These are phyloP conservation scores for Lethenteron camtschaticum DNA, from an alignment of 2,113 vertebrate genomes.

Conservation along the genomic window DNA sequence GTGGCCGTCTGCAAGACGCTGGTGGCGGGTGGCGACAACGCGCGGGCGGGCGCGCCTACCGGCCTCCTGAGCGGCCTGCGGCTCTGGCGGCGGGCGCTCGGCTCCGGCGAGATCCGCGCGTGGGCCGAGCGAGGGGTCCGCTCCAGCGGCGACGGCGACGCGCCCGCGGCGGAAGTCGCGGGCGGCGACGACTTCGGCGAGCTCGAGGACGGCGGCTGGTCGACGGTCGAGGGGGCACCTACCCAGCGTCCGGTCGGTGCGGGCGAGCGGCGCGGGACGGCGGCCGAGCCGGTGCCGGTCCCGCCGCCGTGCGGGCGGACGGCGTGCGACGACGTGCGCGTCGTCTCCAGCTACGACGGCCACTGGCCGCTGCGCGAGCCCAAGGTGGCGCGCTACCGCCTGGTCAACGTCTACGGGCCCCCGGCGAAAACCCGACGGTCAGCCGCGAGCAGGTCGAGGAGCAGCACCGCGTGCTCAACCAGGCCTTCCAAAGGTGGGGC, in stretches of 20 bases:
- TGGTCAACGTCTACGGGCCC: conserved; percentile 46
- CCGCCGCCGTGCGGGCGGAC: conserved; percentile 58
- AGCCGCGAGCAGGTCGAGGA: conserved; percentile 35
- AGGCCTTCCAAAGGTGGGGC: conserved; percentile 29
- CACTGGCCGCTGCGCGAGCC: conserved; percentile 41
- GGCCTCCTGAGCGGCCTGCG: conserved; percentile 41
- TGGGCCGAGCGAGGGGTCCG: conserved; percentile 12
- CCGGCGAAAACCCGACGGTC: conserved; percentile 38
- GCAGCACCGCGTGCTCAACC: conserved; percentile 39
- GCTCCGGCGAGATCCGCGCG: conserved; percentile 29
- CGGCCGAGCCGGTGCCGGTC: conserved; percentile 19
- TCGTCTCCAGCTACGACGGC: conserved; percentile 49
- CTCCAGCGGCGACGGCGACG: too few species aligned
- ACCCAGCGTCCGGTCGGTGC: conserved; percentile 30
- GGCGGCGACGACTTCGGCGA: conserved; percentile 23
- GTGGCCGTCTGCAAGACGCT: conserved; percentile 59
- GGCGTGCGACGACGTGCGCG: conserved; percentile 51
- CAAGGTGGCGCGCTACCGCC: conserved; percentile 48
- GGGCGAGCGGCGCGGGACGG: conserved; percentile 10
- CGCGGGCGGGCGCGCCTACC: conserved; percentile 28
- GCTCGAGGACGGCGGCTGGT: conserved; percentile 27
- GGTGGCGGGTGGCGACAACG: conserved; percentile 53
- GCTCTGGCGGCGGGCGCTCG: conserved; percentile 32
- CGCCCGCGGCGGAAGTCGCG: too few species aligned
- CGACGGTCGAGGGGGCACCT: conserved; percentile 32